Evolutionary conservation across 2,888 invertebrate genomes (phyloP), one percentile per base, ranked within the genome.

Genomic region (Eupithecia dodoneata): DNA sequence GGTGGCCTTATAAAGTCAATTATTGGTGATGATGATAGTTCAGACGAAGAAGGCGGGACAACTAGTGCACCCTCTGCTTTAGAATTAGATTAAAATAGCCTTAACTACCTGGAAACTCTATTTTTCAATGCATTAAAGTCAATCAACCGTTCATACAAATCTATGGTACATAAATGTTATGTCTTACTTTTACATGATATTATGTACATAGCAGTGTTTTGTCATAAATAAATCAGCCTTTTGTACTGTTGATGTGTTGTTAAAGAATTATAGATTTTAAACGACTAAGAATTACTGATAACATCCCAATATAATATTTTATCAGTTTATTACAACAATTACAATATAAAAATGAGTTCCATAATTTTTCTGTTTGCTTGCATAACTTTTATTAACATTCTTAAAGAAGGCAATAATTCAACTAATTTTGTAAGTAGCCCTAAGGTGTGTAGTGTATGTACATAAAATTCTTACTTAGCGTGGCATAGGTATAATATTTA

Each of bases 1-100:
- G 97, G 97, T 81, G 96, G 96, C 81, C 91, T 97, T 47, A 86
- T 97, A 69, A 97, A 97, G 86, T 96, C 96, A 65, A 96, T 97
- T 76, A 94, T 96, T 81, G 97, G 96, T 75, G 96, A 96, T 76
- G 96, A 96, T 12, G 96, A 96, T 75, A 94, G 93, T 86, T 96
- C 95, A 76, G 96, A 96, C 83, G 96, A 96, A 59, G 96, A 96
- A 74, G 95, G 93, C 63, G 96, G 95, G 5, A 67, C 78, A 52
- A 89, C 89, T 73, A 92, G 85, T 83, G 78, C 74, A 6, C 89
- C 92, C 73, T 84, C 92, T 72, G 90, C 91, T 65, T 95, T 95
- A 75, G 96, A 96, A 74, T 91, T 96, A 85, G 96, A 96, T 88
- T 96, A 90, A 93, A 83, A 73, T 59, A 55, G 63, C 66, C 18